Conservation (phyloP, 2,113 vertebrate species). For the Megaleporinus macrocephalus region DNA sequence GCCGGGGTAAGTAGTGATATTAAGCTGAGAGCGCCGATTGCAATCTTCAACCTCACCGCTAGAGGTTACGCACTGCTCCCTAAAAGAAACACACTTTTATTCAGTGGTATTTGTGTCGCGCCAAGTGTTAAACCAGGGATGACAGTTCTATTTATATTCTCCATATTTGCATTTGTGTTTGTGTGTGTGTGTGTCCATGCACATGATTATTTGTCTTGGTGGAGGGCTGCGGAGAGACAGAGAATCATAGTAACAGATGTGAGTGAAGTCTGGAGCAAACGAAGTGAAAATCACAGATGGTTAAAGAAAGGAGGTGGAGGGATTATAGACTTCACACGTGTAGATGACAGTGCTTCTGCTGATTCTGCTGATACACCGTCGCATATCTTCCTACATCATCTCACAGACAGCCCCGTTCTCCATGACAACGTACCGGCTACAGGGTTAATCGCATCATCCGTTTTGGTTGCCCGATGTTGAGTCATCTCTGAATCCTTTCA, state of each 20-base stretch:
- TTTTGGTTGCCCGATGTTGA: constrained; percentile 16
- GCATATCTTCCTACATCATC: constrained; percentile 13
- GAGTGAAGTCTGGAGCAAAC: constrained; percentile 50
- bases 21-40: no score
- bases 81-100: not conserved
- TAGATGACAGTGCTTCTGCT: constrained; percentile 4
- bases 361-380: constrained; percentile 30
- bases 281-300: constrained; percentile 47
- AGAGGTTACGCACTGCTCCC: no score
- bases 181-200: not conserved
- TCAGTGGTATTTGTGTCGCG: not conserved
- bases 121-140: not conserved
- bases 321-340: constrained; percentile 9
- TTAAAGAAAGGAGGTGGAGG: constrained; percentile 22
- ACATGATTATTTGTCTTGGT: constrained; percentile 1
- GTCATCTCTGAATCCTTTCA: constrained; percentile 19
- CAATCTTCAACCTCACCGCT: no score
- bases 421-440: constrained; percentile 15
- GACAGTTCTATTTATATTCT: not conserved
- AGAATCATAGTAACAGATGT: constrained; percentile 47
- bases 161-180: not conserved
- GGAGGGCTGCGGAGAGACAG: not conserved
- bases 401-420: constrained; percentile 15
- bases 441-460: constrained; percentile 30
- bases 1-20: no score